Evolutionary conservation across 1,140 invertebrate genomes (phyloP), one percentile per base, ranked within the genome.

Genomic region (Drosophila nasuta): DNA sequence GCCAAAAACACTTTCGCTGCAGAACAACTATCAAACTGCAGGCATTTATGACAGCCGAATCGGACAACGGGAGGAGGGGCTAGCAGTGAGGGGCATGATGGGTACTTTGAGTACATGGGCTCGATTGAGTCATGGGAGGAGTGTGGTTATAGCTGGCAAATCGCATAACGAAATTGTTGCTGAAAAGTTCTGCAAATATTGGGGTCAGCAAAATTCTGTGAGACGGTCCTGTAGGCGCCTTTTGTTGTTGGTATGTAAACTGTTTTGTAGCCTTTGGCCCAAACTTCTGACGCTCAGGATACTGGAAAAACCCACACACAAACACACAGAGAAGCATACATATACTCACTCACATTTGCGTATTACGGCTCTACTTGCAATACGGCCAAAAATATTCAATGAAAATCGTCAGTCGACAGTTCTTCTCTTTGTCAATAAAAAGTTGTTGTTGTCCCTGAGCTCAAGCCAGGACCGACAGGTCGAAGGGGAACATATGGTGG

Each of bases 161-260:
- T 86, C 83, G 79, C 66, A 80, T 88, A 88, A 82, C 77, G 75
- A 83, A 87, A 89, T 87, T 88, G 83, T 89, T 87, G 82, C 72
- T 87, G 83, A 87, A 87, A 88, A 88, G 83, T 87, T 88, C 63
- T 83, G 71, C 85, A 87, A 87, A 87, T 89, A 87, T 87, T 89
- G 85, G 72, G 83, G 83, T 87, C 83, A 86, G 83, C 79, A 73
- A 76, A 83, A 80, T 87, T 86, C 82, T 77, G 76, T 65, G 60
- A 66, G 51, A 48, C 46, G 64, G 63, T n/a, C 54, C 52, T 67
- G 73, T 54, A 20, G 63, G 65, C 60, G 62, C 51, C 28, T 57
- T 56, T 71, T 86, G 60, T 73, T 82, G 62, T 69, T 79, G 79
- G 25, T 75, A 69, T 75, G 54, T 58, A 86, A 86, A 87, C 83